Percentiles rank a stretch among this genome's conserved stretches.
Conservation (phyloP, 1,140 invertebrate species). For the Bradynema listronoti region DNA sequence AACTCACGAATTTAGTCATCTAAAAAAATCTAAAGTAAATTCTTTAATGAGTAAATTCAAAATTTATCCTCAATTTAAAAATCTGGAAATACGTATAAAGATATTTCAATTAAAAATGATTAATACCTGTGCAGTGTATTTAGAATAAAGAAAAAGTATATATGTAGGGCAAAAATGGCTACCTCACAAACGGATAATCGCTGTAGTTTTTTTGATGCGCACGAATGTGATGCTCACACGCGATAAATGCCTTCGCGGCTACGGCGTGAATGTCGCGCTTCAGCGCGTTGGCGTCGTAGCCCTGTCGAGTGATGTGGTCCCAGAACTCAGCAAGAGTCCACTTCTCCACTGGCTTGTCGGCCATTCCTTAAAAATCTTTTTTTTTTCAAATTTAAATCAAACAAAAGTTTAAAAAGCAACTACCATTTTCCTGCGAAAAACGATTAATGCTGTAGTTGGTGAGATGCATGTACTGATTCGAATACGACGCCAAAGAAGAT, state of each 20-base stretch:
- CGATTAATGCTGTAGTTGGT: constrained; percentile 98
- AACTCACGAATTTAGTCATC: not conserved
- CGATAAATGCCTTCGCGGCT: constrained; percentile 80
- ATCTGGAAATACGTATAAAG: too few species aligned
- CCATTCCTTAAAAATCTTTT: too few species aligned
- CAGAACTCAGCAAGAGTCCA: constrained; percentile 81
- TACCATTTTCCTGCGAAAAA: constrained; percentile 50
- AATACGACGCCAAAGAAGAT: constrained; percentile 70
- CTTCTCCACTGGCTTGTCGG: constrained; percentile 67
- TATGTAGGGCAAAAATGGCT: constrained; percentile 56
- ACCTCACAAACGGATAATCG: constrained; percentile 74
- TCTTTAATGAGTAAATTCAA: too few species aligned
- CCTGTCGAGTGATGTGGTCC: constrained; percentile 73
- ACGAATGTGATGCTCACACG: constrained; percentile 47
- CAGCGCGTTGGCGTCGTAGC: constrained; percentile 68
- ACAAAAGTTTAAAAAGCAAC: too few species aligned
- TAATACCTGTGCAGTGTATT: too few species aligned
- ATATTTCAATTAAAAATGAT: too few species aligned
- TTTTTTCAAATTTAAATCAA: too few species aligned
- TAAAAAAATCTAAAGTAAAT: too few species aligned
- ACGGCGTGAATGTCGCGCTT: constrained; percentile 87
- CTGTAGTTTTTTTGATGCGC: constrained; percentile 63
- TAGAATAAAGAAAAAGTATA: not conserved
- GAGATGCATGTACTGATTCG: constrained; percentile 87
- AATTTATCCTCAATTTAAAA: too few species aligned